phyloP scores from a whole-genome alignment of 2,888 invertebrate species.

The Thysanoteuthis rhombus region DNA sequence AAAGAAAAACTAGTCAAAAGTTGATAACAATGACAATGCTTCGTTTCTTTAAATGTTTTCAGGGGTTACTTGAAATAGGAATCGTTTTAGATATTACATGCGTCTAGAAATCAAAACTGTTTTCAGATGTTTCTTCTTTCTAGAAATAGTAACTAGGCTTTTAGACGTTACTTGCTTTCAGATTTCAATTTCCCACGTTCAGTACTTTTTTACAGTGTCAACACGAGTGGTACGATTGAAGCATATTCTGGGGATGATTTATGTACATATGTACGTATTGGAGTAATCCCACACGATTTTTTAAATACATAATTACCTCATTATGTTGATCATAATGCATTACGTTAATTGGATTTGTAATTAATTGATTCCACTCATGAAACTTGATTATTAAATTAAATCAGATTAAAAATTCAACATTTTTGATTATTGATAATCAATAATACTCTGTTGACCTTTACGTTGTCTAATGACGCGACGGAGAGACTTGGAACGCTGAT shows the following conservation, averaged over 20 bases:
- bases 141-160: too few relatives aligned
- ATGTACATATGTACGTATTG: not conserved
- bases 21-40: too few relatives aligned
- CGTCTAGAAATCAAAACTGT: too few relatives aligned
- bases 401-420: not conserved
- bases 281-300: not conserved
- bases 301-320: not conserved
- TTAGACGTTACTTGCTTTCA: too few relatives aligned
- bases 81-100: too few relatives aligned
- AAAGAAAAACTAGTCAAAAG: too few relatives aligned
- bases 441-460: not conserved
- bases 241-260: not conserved
- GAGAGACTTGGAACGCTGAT: not conserved
- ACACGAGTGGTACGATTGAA: too few relatives aligned
- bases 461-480: not conserved
- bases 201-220: too few relatives aligned
- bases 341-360: not conserved
- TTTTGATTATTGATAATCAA: not conserved
- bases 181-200: too few relatives aligned
- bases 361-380: not conserved
- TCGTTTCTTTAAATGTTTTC: too few relatives aligned
- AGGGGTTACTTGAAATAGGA: too few relatives aligned
- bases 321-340: not conserved
- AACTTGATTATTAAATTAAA: not conserved
- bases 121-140: too few relatives aligned